Evolutionary conservation across 2,888 invertebrate species (phyloP), one percentile per base, ranked within the genome.

Genomic region (Xylota segnis): DNA sequence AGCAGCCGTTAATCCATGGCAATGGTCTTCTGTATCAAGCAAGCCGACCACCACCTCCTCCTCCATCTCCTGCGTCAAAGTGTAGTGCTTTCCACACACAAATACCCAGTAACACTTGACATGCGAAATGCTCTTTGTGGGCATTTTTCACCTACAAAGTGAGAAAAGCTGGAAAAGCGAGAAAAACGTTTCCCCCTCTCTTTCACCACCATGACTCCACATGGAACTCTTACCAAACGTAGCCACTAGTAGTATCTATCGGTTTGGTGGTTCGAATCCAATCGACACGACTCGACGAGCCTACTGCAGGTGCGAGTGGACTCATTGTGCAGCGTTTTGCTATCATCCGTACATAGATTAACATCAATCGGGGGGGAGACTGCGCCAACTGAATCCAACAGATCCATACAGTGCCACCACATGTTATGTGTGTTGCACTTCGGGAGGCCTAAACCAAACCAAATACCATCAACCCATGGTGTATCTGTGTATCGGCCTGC

Each of bases 81-180:
- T 23, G 23, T 23, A 23, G 16, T n/a, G 18, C 40, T 79, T 74
- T 79, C 40, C 43, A 43, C 43, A 32, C 72, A 75, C 74, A 84
- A 79, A 71, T 75, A 84, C 75, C 84, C 70, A 81, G 72, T 81
- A 81, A 84, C 75, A 66, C 81, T 84, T 84, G 84, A 81, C 81
- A 84, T 66, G 59, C 75, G 65, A 65, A 74, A 54, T 37, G 45
- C 54, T 54, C 40, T 52, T 68, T 32, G 70, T 37, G 70, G 47
- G 34, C 63, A 71, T 81, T 75, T 71, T 81, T 84, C 84, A 81
- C 74, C 79, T 78, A 78, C 74, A 78, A 78, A 77, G 50, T 54
- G 43, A 43, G 10, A 45, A 52, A 32, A 23, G 29, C 27, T 14
- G 56, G 59, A 68, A 77, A 76, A 58, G 18, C 58, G 14, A 50